Conservation (phyloP, 1,140 invertebrate genomes). For the Apolygus lucorum region DNA sequence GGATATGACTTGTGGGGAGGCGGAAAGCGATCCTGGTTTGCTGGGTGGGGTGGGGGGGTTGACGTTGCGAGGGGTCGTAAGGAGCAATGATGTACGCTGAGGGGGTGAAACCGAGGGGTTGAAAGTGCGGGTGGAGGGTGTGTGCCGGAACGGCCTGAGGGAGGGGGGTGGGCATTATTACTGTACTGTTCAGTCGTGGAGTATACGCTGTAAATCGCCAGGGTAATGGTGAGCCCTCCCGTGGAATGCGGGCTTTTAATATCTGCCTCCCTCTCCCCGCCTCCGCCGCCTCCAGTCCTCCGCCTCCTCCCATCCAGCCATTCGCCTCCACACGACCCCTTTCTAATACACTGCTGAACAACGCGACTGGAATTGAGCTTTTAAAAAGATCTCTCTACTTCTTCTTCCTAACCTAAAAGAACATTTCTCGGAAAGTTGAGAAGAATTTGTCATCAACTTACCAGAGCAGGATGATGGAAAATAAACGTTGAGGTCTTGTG, state of each 20-base stretch:
- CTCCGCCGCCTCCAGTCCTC: not conserved
- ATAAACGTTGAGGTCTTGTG: too few species aligned
- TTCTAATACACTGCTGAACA: constrained; percentile 13
- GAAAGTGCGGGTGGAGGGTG: too few species aligned
- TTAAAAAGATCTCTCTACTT: not conserved
- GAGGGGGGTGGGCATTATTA: not conserved
- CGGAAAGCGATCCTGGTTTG: too few species aligned
- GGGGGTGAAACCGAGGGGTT: not conserved
- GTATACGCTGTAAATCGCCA: constrained; percentile 9
- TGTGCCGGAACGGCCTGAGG: not conserved
- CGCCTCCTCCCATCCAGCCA: not conserved
- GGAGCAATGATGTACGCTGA: too few species aligned
- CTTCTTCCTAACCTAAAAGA: too few species aligned
- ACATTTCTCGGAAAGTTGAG: too few species aligned
- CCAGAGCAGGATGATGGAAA: too few species aligned
- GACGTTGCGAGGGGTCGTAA: not conserved
- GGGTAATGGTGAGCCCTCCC: constrained; percentile 4
- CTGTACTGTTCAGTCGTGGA: constrained; percentile 3
- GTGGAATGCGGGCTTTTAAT: constrained; percentile 14
- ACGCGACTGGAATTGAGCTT: constrained; percentile 9
- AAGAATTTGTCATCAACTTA: too few species aligned
- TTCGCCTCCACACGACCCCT: not conserved
- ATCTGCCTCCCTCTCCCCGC: constrained; percentile 3
- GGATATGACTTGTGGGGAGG: too few species aligned
- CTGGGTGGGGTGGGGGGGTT: not conserved